These are phyloP conservation scores for Pristionchus maxplancki DNA, from an alignment of 2,888 invertebrate species.

Conservation along the genomic window DNA sequence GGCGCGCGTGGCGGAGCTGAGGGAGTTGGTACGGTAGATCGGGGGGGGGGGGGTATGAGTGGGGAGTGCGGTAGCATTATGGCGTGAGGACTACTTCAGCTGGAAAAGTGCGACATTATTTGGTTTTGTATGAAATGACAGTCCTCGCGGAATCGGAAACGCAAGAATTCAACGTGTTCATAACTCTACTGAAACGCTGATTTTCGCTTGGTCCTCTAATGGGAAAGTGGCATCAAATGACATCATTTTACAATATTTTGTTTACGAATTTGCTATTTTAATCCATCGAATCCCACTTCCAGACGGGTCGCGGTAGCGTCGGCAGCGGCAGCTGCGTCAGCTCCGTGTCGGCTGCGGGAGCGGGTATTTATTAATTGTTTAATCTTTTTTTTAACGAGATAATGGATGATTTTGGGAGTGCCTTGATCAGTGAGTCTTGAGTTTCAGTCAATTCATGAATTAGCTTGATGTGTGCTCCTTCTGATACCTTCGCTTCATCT, in stretches of 20 bases:
- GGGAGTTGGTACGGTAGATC: conserved; percentile 20
- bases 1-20: conserved; percentile 43
- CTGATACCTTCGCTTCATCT: no score
- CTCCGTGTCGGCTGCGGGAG: not conserved
- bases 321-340: conserved; percentile 31
- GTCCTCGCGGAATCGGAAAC: no score
- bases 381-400: not conserved
- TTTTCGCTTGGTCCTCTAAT: no score
- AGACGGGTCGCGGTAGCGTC: conserved; percentile 37
- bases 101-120: not conserved
- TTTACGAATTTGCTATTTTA: no score
- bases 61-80: not conserved
- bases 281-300: not conserved
- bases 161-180: no score
- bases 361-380: not conserved
- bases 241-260: no score
- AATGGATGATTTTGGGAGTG: no score
- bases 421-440: no score
- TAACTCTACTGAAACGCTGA: no score
- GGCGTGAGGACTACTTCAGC: not conserved
- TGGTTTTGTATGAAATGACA: no score
- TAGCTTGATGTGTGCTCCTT: not conserved
- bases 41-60: no score
- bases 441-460: not conserved
- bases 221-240: no score